Evolutionary conservation across 2,888 invertebrate genomes (phyloP), one percentile per base, ranked within the genome.

Genomic region (Quadroppia sp.): DNA sequence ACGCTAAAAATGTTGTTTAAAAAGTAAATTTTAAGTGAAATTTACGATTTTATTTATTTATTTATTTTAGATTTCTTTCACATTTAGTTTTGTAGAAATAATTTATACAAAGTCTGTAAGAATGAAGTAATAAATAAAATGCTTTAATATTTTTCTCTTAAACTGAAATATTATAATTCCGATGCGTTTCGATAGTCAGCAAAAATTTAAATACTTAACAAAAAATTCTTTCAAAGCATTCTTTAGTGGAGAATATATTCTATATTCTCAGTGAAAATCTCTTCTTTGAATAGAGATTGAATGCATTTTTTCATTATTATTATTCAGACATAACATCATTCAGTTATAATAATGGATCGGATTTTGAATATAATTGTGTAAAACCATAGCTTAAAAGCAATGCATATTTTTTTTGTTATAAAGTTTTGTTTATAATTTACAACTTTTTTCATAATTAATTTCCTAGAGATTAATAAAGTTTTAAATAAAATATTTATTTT

Each of bases 21-120:
- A 56, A 13, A 56, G 3, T 11, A 9, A 30, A 28, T 17, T 17
- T 56, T 56, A 56, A 56, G 15, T 56, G 30, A 28, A 56, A 56
- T 56, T 56, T 56, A 56, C 28, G 25, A 56, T 56, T 56, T 30
- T 56, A 28, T 56, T 56, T 28, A 56, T 56, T 56, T 28, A 20
- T 13, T 53, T 25, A 11, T 15, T 13, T 9, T 56, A 23, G 2
- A 30, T 1, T 30, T 56, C 53, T 56, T 17, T 48, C 20, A 2
- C 48, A n/a, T n/a, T 48, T 20, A 48, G n/a, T 48, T 40, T 48
- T 11, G 4, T n/a, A 9, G n/a, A 48, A 40, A n/a, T n/a, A n/a
- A n/a, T 17, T 45, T 45, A 45, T 45, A 45, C 36, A 36, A n/a
- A n/a, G n/a, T n/a, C n/a, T n/a, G n/a, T n/a, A n/a, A n/a, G n/a